phyloP scores from a whole-genome alignment of 2,888 invertebrate species.

The Cataglyphis cursor region DNA sequence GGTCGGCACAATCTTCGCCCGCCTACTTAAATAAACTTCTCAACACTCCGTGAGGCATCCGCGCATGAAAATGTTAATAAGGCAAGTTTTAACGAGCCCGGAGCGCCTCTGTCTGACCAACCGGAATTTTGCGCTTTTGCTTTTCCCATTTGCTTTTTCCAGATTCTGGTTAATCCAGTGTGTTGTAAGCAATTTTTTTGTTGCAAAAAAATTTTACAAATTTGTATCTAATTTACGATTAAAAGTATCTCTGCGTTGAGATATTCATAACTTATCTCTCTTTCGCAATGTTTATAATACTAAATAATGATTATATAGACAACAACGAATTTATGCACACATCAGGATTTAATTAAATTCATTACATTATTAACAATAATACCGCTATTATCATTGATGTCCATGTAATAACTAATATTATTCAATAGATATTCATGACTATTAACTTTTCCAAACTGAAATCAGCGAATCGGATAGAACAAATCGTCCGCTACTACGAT shows the following conservation, averaged over 20 bases:
- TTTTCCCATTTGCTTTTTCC: constrained; percentile 50
- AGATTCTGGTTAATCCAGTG: constrained; percentile 62
- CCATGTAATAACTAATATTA: constrained; percentile 40
- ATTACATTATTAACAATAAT: constrained; percentile 46
- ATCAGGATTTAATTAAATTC: constrained; percentile 40
- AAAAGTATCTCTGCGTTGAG: background rate
- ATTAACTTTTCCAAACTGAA: constrained; percentile 14
- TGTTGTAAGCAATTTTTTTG: background rate
- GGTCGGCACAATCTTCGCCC: constrained; percentile 68
- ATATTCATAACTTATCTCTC: background rate
- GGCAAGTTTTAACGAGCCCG: constrained; percentile 85
- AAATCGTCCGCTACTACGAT: background rate
- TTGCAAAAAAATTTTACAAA: background rate
- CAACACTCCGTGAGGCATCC: constrained; percentile 82
- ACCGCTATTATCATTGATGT: constrained; percentile 22
- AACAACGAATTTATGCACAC: constrained; percentile 16
- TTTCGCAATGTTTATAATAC: constrained; percentile 5
- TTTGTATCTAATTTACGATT: background rate
- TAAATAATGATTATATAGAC: constrained; percentile 26
- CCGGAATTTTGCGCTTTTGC: constrained; percentile 53
- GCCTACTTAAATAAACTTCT: constrained; percentile 81
- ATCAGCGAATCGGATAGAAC: constrained; percentile 9
- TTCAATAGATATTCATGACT: constrained; percentile 32
- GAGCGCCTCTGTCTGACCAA: constrained; percentile 68
- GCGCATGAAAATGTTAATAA: constrained; percentile 85